Evolutionary conservation across 2,888 invertebrate species (phyloP), one percentile per base, ranked within the genome.

Genomic region (Leptopilina syphax): DNA sequence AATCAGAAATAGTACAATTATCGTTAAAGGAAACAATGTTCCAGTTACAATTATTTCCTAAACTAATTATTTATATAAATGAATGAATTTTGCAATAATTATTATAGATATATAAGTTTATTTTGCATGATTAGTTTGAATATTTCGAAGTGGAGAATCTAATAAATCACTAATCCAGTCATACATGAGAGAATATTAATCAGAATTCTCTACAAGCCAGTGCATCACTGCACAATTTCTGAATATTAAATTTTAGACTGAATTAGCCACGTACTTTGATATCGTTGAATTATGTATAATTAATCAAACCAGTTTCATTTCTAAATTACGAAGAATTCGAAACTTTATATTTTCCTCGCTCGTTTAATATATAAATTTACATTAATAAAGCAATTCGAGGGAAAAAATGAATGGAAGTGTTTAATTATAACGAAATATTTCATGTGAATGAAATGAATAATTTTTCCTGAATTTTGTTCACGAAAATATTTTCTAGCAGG

Each of bases 151-250:
- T 63, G 41, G 65, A 76, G 24, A 76, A 65, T 76, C 13, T 41
- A 63, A 76, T 76, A 76, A 76, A 65, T 76, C 76, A 76, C 12
- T 27, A 54, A 70, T 27, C 50, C 70, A 73, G 70, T 73, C 54
- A 57, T 73, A 57, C 27, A 73, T 34, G 24, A 47, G 27, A 73
- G 70, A 73, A 57, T 81, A 80, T 83, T 82, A 82, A 82, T 83
- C 81, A 82, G 81, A 79, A 82, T 83, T 82, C 82, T 77, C 77
- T 78, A 78, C 80, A 76, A 80, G 81, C 79, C 79, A 78, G 70
- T 70, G 80, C 77, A 81, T 83, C 81, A 81, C 81, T 83, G 82
- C 81, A 82, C 81, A 81, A 83, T 82, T 83, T 73, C 34, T 4
- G 70, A 73, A 73, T 57, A 73, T 73, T 57, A 57, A 73, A 73